Percentiles rank a stretch among this genome's conserved stretches.
Evolutionary conservation across 2,797 vertebrate species (phyloP).

Genomic region (Cynodonichthys magdalenae): DNA sequence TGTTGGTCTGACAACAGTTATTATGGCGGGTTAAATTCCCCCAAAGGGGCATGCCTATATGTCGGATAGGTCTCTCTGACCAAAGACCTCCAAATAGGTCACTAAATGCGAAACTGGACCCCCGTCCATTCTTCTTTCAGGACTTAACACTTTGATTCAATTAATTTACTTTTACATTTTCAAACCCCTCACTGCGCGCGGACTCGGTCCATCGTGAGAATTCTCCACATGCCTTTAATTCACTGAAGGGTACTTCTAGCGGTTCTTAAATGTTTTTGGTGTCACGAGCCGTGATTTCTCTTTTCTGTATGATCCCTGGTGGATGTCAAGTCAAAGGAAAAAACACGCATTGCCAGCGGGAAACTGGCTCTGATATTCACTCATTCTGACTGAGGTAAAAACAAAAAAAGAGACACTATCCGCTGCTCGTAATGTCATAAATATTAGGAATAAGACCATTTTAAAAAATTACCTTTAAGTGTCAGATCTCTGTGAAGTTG

Average conservation of each 20-base stretch:
- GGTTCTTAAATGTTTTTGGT: background rate
- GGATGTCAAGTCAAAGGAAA: no score
- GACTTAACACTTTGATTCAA: background rate
- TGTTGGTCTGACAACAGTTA: slow-evolving; percentile 31
- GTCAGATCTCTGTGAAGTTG: slow-evolving; percentile 42
- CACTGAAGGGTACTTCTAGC: background rate
- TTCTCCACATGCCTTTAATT: slow-evolving; percentile 14
- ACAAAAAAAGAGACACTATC: background rate
- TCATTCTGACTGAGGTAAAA: slow-evolving; percentile 36
- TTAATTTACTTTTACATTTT: slow-evolving; percentile 17
- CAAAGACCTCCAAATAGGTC: slow-evolving; percentile 23
- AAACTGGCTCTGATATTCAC: slow-evolving; percentile 55
- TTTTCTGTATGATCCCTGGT: background rate
- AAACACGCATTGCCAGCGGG: no score
- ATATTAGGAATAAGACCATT: background rate
- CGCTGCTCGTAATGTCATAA: slow-evolving; percentile 10
- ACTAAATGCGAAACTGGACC: background rate
- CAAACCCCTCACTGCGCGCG: slow-evolving; percentile 50
- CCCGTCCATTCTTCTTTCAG: no score
- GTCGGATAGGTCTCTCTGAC: slow-evolving; percentile 38
- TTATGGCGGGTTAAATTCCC: slow-evolving; percentile 39
- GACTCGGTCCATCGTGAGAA: slow-evolving; percentile 22
- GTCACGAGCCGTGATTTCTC: slow-evolving; percentile 1
- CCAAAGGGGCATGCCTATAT: slow-evolving; percentile 32
- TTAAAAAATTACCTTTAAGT: slow-evolving; percentile 65